Base-by-base conservation (phyloP, 2,888 invertebrate species). In the Pemphredon lugubris region DNA sequence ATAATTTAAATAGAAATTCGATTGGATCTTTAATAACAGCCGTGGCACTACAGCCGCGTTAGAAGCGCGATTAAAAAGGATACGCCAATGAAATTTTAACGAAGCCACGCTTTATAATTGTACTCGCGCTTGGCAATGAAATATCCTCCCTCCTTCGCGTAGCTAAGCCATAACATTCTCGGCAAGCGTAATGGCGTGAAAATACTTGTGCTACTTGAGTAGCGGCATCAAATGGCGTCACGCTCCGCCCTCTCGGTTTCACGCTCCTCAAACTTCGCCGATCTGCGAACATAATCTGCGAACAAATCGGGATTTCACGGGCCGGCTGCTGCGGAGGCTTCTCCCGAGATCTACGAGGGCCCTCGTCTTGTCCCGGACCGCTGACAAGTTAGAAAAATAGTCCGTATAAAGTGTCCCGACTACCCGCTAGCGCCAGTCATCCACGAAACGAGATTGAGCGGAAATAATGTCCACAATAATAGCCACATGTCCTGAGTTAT, bases 271-370 rank as follows among this genome's bases (percentile, higher is more conserved):
- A 82, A 82, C 77, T 80, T 79, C 71, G 76, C 79, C 77, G 83
- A 85, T 86, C 84, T 79, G 81, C 80, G 73, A 74, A 82, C 73
- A 83, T 86, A 86, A 87, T 88, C 86, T 83, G 81, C 85, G 79
- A 79, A 76, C 78, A 86, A 88, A 88, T 86, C 84, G 81, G 79
- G 84, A 89, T 88, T 89, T 88, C 83, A 86, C 83, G 86, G 86
- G 65, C 83, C 77, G 81, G 66, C 80, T 77, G 79, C 60, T 61
- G 68, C 64, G 64, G 72, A 67, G 55, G 79, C 73, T 81, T 75
- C 77, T 55, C 59, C n/a, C 42, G 13, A 67, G 75, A 80, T 81
- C 81, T 74, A 70, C 70, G 40, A 66, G 60, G 54, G 70, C 18
- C 54, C 64, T 57, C 53, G 34, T 55, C 67, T 53, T 57, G 21